phyloP scores from a whole-genome alignment of 2,797 vertebrate genomes.

The Acanthurus tractus region DNA sequence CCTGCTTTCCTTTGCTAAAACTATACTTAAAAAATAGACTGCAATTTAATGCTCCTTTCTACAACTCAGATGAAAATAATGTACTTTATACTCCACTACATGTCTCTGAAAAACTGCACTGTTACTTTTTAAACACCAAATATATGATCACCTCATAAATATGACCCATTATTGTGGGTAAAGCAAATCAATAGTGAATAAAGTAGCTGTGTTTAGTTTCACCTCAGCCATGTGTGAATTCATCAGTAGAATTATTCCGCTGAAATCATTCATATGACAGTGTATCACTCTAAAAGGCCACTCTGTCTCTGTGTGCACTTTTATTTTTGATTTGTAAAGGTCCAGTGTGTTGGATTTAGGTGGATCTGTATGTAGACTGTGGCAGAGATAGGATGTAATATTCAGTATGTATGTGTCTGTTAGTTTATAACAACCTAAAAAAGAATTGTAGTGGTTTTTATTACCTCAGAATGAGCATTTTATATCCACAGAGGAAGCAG shows the following conservation, averaged over 20 bases:
- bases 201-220: background rate
- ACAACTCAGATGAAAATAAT: background rate
- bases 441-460: no score
- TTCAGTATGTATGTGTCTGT: no score
- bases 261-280: background rate
- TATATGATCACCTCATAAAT: background rate
- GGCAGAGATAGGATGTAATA: no score
- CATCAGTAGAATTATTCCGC: background rate
- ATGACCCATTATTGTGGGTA: background rate
- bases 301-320: background rate
- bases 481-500: no score
- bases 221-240: background rate
- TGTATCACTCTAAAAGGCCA: background rate
- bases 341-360: no score
- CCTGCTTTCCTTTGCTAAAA: slow-evolving; percentile 34
- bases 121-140: background rate
- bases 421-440: no score
- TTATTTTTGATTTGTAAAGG: slow-evolving; percentile 1
- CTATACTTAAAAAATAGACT: background rate
- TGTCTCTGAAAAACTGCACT: background rate
- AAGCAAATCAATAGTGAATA: background rate
- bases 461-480: no score
- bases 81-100: background rate
- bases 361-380: no score
- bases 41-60: background rate